These are phyloP conservation scores for Drosophila navojoa DNA, from an alignment of 1,140 invertebrate species.

Conservation along the genomic window DNA sequence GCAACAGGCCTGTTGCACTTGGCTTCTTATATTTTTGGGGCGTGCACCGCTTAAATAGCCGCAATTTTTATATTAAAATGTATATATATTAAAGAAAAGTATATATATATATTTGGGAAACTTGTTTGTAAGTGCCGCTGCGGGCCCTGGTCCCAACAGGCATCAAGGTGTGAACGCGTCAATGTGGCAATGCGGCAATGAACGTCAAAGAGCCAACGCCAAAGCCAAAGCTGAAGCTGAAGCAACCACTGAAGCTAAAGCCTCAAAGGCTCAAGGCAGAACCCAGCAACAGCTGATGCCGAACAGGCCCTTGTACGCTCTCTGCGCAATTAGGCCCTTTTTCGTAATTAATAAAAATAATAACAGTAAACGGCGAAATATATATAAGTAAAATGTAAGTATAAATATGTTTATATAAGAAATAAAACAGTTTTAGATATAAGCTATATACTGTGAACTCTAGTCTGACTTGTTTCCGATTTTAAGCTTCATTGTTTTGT, in stretches of 20 bases:
- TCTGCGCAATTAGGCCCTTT: slow-evolving; percentile 61
- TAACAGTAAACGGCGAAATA: slow-evolving; percentile 37
- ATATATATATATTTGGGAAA: slow-evolving; percentile 24
- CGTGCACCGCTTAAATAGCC: slow-evolving; percentile 66
- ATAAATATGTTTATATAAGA: too few species aligned
- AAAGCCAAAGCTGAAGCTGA: slow-evolving; percentile 26
- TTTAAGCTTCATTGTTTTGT: too few species aligned
- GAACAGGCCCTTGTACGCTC: slow-evolving; percentile 13
- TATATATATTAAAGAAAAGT: slow-evolving; percentile 32
- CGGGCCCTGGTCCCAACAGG: slow-evolving; percentile 9
- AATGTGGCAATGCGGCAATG: slow-evolving; percentile 61
- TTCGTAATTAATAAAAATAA: slow-evolving; percentile 71
- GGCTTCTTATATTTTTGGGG: slow-evolving; percentile 31
- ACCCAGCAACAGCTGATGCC: slow-evolving; percentile 47
- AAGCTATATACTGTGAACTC: too few species aligned
- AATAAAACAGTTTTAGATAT: too few species aligned
- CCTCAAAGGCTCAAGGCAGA: slow-evolving; percentile 14
- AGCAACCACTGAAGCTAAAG: slow-evolving; percentile 33
- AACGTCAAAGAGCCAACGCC: slow-evolving; percentile 21
- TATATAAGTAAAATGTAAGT: background rate
- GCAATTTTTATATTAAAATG: slow-evolving; percentile 73
- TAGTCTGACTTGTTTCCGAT: too few species aligned
- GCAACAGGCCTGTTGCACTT: slow-evolving; percentile 28
- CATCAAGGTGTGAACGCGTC: slow-evolving; percentile 74
- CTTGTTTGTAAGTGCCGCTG: slow-evolving; percentile 38